Evolutionary conservation across 2,113 vertebrate genomes (phyloP).

Genomic region (Saccopteryx bilineata): DNA sequence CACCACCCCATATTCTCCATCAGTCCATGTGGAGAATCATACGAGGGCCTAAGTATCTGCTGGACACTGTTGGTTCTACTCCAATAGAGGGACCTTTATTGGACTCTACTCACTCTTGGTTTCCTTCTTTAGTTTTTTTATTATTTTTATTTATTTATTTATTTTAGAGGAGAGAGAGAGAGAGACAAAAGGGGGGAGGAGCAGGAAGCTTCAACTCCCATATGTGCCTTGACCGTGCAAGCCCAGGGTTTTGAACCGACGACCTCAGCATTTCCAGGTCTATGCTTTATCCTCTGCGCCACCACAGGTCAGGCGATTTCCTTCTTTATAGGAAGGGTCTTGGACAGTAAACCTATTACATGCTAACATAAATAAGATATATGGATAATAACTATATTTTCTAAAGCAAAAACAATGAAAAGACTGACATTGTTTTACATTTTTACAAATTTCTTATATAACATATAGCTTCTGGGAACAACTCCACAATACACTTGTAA

Average conservation of each 20-base stretch:
- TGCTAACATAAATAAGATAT: neutral
- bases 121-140: neutral
- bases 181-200: too few relatives aligned
- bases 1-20: neutral
- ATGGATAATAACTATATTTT: neutral
- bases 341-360: neutral
- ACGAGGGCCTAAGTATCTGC: neutral
- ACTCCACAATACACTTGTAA: neutral
- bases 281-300: too few relatives aligned
- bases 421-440: neutral
- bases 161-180: too few relatives aligned
- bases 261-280: too few relatives aligned
- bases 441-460: neutral
- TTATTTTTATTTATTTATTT: too few relatives aligned
- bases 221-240: too few relatives aligned
- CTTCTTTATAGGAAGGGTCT: neutral
- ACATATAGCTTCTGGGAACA: neutral
- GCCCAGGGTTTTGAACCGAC: too few relatives aligned
- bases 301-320: too few relatives aligned
- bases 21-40: neutral
- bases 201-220: too few relatives aligned
- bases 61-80: neutral
- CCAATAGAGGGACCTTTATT: neutral
- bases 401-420: constrained; percentile 1
- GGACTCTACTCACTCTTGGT: neutral